These are phyloP conservation scores for Metopolophium dirhodum DNA, from an alignment of 1,140 invertebrate species.

Conservation along the genomic window DNA sequence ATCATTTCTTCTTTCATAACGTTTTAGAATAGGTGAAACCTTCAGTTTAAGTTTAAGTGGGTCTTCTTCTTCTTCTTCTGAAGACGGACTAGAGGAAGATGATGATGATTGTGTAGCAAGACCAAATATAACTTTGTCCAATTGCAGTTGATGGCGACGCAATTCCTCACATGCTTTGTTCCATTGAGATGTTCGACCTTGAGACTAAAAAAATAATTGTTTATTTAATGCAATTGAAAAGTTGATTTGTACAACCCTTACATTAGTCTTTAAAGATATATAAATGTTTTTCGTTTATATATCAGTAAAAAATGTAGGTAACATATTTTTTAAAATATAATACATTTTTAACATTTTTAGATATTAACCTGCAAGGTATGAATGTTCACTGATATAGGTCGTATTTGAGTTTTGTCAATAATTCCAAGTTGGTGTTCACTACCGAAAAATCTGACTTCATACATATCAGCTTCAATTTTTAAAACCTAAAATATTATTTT, in stretches of 20 bases:
- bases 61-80: slow-evolving; percentile 49
- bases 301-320: neutral
- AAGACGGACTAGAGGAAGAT: slow-evolving; percentile 20
- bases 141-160: slow-evolving; percentile 72
- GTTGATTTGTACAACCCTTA: neutral
- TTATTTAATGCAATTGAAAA: neutral
- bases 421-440: slow-evolving; percentile 77
- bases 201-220: slow-evolving; percentile 48
- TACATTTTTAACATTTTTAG: neutral
- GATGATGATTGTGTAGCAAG: slow-evolving; percentile 42
- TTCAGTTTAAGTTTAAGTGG: neutral
- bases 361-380: slow-evolving; percentile 68
- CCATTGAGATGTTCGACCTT: slow-evolving; percentile 70
- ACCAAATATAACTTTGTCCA: slow-evolving; percentile 65
- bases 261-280: neutral
- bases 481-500: slow-evolving; percentile 66
- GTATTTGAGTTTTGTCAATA: slow-evolving; percentile 73
- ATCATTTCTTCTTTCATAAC: slow-evolving; percentile 27
- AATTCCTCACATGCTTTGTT: slow-evolving; percentile 79
- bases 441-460: slow-evolving; percentile 86
- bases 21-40: neutral
- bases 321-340: no score
- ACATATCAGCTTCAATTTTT: slow-evolving; percentile 68
- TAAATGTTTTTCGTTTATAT: neutral
- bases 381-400: slow-evolving; percentile 73